Base-by-base conservation (phyloP, 2,888 invertebrate species). In the Caenorhabditis doughertyi region DNA sequence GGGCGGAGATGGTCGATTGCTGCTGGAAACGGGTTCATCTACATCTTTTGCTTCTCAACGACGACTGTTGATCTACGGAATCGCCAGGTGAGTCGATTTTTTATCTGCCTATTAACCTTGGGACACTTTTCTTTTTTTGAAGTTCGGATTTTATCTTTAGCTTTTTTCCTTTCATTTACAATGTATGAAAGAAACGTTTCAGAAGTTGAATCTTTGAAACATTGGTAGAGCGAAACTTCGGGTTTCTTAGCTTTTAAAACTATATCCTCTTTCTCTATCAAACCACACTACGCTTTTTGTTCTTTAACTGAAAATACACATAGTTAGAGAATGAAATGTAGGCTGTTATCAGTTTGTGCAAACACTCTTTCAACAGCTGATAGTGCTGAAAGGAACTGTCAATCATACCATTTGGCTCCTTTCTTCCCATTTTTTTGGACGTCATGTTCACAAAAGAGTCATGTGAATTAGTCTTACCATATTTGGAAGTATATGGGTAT, bases 1-100 rank as follows among this genome's bases (percentile, higher is more conserved):
- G 70, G 53, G 56, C 16, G 32, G 39, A 9, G 29, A n/a, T n/a
- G n/a, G 13, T n/a, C 56, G 56, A 2, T 49, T 21, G 32, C 60
- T 68, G 76, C 60, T 68, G 76, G 68, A 76, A 76, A 76, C 76
- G 76, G 76, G 76, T 76, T 71, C 71, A 32, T 53, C 25, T n/a
- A n/a, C n/a, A n/a, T n/a, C n/a, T n/a, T n/a, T n/a, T n/a, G n/a
- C n/a, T 21, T 47, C 64, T 25, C 29, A 60, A 21, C 56, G 60
- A 13, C 68, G 76, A 16, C 51, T 76, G 58, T 60, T 76, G 58
- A 68, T 76, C 76, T 76, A 76, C 76, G 76, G 76, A 76, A 68
- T 67, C 49, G 76, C 51, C 56, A 60, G 76, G 76, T 76, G 47
- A 35, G 74, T 65, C 44, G 44, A 44, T 21, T 39, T 39, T 44